Base-by-base conservation (phyloP, 2,797 vertebrate species). In the Anomalospiza imberbis region DNA sequence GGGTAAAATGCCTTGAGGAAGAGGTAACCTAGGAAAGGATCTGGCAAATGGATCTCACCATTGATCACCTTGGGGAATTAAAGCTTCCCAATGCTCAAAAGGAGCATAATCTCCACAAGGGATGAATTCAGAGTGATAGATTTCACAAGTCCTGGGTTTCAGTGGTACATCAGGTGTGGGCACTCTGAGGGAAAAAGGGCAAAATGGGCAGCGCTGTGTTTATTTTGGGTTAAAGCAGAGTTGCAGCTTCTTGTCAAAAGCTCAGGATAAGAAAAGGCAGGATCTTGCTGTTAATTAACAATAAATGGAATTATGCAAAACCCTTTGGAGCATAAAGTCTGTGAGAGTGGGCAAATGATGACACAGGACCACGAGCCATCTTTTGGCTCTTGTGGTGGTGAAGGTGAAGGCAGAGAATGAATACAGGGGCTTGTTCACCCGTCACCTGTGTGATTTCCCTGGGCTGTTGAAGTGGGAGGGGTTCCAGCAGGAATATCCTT, bases 301-400 rank as follows among this genome's bases (percentile, higher is more conserved):
- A 44, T 17, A 0, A 3, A 28, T 50, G 50, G 32, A 68, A 28
- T 61, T 4, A 29, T 6, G 3, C 20, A 65, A 75, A 73, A 18
- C 36, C 10, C 2, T 32, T 38, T 38, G 32, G 25, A 31, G 9
- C 26, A 21, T 45, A 1, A 38, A 48, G 13, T 9, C 31, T 25
- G 3, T 31, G n/a, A 47, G 58, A 57, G 24, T 9, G 36, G 32
- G 42, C 10, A 36, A 8, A 54, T 7, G 32, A 32, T 47, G 70
- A 10, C 0, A 0, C 25, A 47, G 77, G 62, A 45, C 34, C 50
- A 22, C 1, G 0, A 50, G 17, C 47, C 40, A 8, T 48, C 38
- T 25, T 34, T 71, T 60, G 34, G 32, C n/a, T 81, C 10, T 2
- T 4, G 48, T 32, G 12, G 36, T 19, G 18, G 34, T 12, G 42